A percentile compares a stretch with the other conserved stretches of the same genome.
Evolutionary conservation across 2,888 invertebrate species (phyloP).

Genomic region (Sepioteuthis lessoniana): DNA sequence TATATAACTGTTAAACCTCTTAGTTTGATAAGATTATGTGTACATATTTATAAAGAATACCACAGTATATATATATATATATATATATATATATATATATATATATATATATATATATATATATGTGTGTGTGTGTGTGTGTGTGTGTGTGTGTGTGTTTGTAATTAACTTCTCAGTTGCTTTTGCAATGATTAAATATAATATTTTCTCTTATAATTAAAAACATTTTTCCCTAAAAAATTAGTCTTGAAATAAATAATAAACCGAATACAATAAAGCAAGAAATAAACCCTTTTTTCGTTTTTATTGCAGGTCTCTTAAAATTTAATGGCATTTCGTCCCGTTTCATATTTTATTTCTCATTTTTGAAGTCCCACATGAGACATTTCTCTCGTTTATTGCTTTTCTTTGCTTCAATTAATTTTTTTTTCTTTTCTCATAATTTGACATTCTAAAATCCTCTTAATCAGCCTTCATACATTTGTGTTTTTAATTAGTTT

Average conservation of each 20-base stretch:
- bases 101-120: too few species aligned
- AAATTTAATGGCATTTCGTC: not conserved
- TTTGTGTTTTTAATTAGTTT: too few species aligned
- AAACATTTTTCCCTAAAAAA: not conserved
- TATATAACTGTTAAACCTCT: too few species aligned
- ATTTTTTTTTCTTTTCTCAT: not conserved
- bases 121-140: too few species aligned
- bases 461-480: too few species aligned
- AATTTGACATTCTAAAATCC: too few species aligned
- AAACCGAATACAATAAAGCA: not conserved
- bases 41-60: too few species aligned
- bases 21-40: too few species aligned
- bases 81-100: not conserved
- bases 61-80: too few species aligned
- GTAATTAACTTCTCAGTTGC: too few species aligned
- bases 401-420: not conserved
- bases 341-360: not conserved
- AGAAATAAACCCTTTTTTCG: not conserved
- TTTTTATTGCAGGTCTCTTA: not conserved
- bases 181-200: not conserved
- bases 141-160: too few species aligned
- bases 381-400: not conserved
- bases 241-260: not conserved
- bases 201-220: not conserved
- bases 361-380: not conserved